Conservation (phyloP, 2,113 vertebrate genomes). For the Apaloderma vittatum region DNA sequence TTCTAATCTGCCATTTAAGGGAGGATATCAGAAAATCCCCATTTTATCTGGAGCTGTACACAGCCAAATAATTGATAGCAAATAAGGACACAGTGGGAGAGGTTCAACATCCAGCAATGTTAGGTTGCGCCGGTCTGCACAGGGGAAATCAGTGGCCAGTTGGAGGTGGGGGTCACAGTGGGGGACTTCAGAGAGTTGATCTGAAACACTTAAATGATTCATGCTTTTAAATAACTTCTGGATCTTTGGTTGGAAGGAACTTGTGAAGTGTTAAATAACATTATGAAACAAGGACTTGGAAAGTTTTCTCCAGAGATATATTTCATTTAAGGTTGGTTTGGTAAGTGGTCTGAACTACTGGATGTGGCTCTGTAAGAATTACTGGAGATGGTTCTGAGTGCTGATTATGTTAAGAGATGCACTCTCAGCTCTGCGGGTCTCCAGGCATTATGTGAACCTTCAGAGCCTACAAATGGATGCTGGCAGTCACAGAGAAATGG, state of each 20-base stretch:
- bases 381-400: background rate
- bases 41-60: background rate
- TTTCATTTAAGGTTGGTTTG: background rate
- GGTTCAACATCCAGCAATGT: background rate
- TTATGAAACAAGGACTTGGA: background rate
- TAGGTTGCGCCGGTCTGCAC: rapidly evolving
- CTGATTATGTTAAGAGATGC: background rate
- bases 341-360: background rate
- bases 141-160: background rate
- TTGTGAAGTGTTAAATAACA: background rate
- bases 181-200: background rate
- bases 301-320: background rate
- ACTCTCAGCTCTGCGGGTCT: background rate
- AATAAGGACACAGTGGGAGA: background rate
- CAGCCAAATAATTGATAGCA: background rate
- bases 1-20: background rate
- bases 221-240: background rate
- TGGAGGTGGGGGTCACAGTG: background rate
- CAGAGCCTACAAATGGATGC: background rate
- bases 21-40: background rate
- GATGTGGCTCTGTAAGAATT: background rate
- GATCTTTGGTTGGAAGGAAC: background rate
- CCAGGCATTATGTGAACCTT: background rate
- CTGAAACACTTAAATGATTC: background rate
- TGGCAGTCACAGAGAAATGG: background rate